Evolutionary conservation across 2,888 invertebrate species (phyloP), one percentile per base, ranked within the genome.

Genomic region (Formica aserva): DNA sequence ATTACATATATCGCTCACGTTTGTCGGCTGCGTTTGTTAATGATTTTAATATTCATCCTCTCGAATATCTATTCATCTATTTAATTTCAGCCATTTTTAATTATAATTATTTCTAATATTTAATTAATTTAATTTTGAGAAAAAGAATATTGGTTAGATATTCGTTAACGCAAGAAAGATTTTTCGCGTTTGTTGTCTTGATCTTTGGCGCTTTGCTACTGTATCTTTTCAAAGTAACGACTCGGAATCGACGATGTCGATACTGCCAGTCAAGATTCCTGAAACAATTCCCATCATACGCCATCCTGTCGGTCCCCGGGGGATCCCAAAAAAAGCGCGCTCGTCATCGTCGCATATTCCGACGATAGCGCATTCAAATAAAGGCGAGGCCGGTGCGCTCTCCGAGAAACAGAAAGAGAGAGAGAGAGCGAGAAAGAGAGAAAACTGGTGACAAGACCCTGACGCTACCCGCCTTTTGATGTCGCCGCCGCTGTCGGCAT

Each of bases 401-500:
- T 91, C 91, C 90, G 77, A 57, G 71, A 55, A 22, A 66, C 26
- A 65, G 3, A 45, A 8, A 66, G 9, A 66, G 26, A 66, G 41
- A 67, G 66, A 29, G 67, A 48, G n/a, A 69, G 13, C 45, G 4
- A 66, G 66, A 45, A 41, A 67, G 45, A 41, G 3, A 45, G 45
- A 69, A 41, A 55, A 80, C 86, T 91, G 93, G 93, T 92, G 94
- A 92, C 92, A 92, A 90, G 92, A 83, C 89, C 18, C 92, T 92
- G 93, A 92, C 92, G 92, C 92, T 92, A 91, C 90, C 83, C 88
- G 77, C 91, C 52, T 90, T 94, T 94, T 94, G 94, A 94, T 92
- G 91, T 93, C 84, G 92, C 94, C 94, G 94, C 92, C 89, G 88
- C 89, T 93, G 94, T 94, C 94, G 93, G 94, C 94, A 94, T 94